Percentiles rank a stretch among this genome's conserved stretches.
phyloP scores from a whole-genome alignment of 2,888 invertebrate species.

The Pristionchus maxplancki region DNA sequence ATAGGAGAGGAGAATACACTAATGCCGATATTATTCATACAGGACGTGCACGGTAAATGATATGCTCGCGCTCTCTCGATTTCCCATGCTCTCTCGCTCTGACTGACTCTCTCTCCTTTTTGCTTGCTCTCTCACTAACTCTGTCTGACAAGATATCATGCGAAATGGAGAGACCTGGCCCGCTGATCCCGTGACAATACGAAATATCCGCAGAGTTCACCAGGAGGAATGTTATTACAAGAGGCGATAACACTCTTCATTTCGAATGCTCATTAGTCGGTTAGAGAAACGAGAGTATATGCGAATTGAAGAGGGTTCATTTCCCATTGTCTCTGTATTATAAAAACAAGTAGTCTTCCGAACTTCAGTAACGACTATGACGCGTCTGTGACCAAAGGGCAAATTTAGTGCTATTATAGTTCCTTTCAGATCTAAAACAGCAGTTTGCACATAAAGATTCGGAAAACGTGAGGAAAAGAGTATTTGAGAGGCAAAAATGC shows the following conservation, averaged over 20 bases:
- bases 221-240: not conserved
- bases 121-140: too few species aligned
- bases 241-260: not conserved
- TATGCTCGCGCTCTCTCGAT: not conserved
- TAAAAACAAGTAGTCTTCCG: not conserved
- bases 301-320: too few species aligned
- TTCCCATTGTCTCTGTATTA: too few species aligned
- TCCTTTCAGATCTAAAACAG: too few species aligned
- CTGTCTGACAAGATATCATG: not conserved
- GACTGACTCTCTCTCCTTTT: too few species aligned
- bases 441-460: too few species aligned
- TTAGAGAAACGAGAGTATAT: not conserved
- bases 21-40: constrained; percentile 45
- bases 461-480: too few species aligned
- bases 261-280: not conserved
- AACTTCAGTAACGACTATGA: not conserved
- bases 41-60: not conserved
- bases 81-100: not conserved
- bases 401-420: too few species aligned
- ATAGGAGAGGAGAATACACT: not conserved
- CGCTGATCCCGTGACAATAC: not conserved
- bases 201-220: not conserved
- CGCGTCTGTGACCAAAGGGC: too few species aligned
- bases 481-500: too few species aligned
- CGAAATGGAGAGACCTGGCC: not conserved